Conservation (phyloP, 2,888 invertebrate species). For the Macrophya alboannulata region DNA sequence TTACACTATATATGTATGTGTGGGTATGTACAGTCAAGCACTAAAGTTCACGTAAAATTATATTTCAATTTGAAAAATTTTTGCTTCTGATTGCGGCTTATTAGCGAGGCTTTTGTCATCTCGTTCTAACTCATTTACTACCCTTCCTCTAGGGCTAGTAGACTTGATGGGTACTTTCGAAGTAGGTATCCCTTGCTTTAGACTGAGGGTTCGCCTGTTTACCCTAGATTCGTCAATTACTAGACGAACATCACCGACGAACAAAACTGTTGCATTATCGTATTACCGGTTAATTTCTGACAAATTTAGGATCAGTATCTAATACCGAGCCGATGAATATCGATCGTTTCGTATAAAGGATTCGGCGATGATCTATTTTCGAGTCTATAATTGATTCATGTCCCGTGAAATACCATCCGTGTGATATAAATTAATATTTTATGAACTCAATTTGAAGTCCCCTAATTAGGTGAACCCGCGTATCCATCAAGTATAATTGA, state of each 20-base stretch:
- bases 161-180: neutral
- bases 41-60: neutral
- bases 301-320: neutral
- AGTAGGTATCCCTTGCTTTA: neutral
- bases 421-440: neutral
- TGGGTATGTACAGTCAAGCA: neutral
- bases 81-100: neutral
- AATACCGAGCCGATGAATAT: neutral
- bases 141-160: neutral
- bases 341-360: neutral
- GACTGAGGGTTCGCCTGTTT: neutral
- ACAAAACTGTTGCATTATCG: neutral
- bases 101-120: neutral
- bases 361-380: neutral
- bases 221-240: neutral
- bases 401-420: neutral
- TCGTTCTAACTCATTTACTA: neutral
- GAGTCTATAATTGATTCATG: neutral
- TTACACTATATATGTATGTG: neutral
- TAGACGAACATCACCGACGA: neutral
- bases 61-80: neutral
- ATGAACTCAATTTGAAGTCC: neutral
- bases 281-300: neutral
- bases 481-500: neutral
- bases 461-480: neutral